A percentile compares a stretch with the other conserved stretches of the same genome.
phyloP scores from a whole-genome alignment of 2,888 invertebrate species.

The Habroteleia sp. region DNA sequence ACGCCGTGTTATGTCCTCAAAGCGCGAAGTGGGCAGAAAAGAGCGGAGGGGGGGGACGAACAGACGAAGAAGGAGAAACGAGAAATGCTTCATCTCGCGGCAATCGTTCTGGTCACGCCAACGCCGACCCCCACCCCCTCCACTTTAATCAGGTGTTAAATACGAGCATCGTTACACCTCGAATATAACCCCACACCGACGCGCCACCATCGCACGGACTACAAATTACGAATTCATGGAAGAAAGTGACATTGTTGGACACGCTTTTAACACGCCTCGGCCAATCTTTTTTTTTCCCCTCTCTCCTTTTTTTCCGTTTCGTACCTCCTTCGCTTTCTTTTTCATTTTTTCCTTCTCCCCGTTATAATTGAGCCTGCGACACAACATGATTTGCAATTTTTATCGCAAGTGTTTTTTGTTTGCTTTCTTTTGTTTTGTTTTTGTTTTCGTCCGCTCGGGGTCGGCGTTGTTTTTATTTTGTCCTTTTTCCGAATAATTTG shows the following conservation, averaged over 20 bases:
- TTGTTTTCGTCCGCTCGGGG: too few species aligned
- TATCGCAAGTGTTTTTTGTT: not conserved
- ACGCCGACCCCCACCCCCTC: conserved; percentile 65
- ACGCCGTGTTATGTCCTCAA: conserved; percentile 72
- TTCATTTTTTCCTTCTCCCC: not conserved
- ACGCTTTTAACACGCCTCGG: conserved; percentile 33
- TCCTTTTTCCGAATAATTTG: not conserved
- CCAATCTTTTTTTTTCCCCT: conserved; percentile 12
- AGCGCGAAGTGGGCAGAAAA: conserved; percentile 65
- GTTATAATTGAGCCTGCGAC: conserved; percentile 9
- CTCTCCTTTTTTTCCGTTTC: not conserved
- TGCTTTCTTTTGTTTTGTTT: conserved; percentile 5
- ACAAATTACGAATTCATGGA: conserved; percentile 50
- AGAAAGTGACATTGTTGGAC: conserved; percentile 45
- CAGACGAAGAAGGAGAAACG: conserved; percentile 61
- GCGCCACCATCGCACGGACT: conserved; percentile 34
- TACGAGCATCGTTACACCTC: conserved; percentile 74
- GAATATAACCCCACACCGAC: conserved; percentile 27
- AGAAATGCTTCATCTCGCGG: conserved; percentile 72
- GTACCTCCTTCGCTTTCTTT: conserved; percentile 1
- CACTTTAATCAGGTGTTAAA: conserved; percentile 80
- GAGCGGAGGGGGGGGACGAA: conserved; percentile 52
- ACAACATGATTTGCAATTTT: conserved; percentile 20
- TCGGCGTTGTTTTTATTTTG: too few species aligned
- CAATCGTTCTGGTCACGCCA: conserved; percentile 78